A percentile compares a stretch with the other conserved stretches of the same genome.
phyloP scores from a whole-genome alignment of 2,113 vertebrate genomes.

The Capricornis sumatraensis region DNA sequence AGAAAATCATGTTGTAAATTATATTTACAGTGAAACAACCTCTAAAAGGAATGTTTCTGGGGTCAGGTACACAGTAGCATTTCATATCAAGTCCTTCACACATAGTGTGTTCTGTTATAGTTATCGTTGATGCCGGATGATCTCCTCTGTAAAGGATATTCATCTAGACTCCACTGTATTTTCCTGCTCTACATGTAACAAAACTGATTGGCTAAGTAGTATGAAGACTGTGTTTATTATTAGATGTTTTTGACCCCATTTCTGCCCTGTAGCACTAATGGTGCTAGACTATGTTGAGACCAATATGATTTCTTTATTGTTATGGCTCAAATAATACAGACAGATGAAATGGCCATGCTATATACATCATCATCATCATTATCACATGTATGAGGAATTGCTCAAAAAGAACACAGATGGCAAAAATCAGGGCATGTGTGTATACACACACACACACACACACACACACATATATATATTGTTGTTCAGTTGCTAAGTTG shows the following conservation, averaged over 20 bases:
- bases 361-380: background rate
- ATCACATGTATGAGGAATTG: background rate
- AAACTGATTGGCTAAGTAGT: conserved; percentile 1
- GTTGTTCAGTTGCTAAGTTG: background rate
- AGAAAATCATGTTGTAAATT: background rate
- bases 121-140: background rate
- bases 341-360: background rate
- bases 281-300: background rate
- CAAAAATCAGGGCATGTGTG: background rate
- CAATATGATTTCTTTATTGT: background rate
- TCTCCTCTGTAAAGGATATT: background rate
- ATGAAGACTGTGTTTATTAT: conserved; percentile 37
- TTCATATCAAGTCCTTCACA: background rate
- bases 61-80: background rate
- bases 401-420: background rate
- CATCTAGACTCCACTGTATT: background rate
- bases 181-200: background rate
- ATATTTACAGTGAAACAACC: background rate
- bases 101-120: background rate
- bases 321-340: background rate
- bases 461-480: background rate
- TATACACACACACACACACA: background rate
- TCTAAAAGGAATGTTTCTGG: background rate
- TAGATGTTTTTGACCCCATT: background rate
- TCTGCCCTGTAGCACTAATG: background rate